Evolutionary conservation across 2,113 vertebrate genomes (phyloP), one percentile per base, ranked within the genome.

Genomic region (Hiodon alosoides): DNA sequence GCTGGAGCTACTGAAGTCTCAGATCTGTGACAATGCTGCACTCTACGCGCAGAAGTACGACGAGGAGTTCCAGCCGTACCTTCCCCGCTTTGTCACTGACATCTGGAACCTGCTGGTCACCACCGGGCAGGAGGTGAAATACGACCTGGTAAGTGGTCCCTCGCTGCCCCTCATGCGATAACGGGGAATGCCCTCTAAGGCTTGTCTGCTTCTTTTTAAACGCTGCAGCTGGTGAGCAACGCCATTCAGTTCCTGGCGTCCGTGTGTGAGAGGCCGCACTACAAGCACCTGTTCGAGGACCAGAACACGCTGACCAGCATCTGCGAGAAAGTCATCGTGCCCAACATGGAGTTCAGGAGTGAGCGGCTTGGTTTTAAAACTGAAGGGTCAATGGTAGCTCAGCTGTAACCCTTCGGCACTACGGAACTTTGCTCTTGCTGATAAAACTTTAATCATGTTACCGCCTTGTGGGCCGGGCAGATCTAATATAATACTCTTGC

Each of bases 271-370:
- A 93, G 97, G 83, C 96, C 95, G 3, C 97, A 98, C 85, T 99
- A 99, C 85, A 98, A 98, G 81, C 92, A 97, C 83, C 91, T 99
- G 5, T 99, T 99, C 92, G 97, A 99, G 83, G 97, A 98, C 88
- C 97, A 98, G 87, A 98, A 92, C 81, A 98, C 92, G 0, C 81
- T 99, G 83, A 99, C 97, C 47, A 98, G 96, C 88, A 99, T 99
- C 83, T 99, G 97, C 85, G 97, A 99, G 87, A 99, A 99, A 83
- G 97, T 99, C 84, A 96, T 99, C 86, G 95, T 98, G 69, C 97
- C 97, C 79, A 99, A 98, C 89, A 98, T 98, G 97, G 97, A 99
- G 89, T 99, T 98, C 83, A 94, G 97, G 95, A 96, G 97, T 99
- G 92, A 90, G 90, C 82, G 14, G 13, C 17, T 5, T 48, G 54